Base-by-base conservation (phyloP, 2,797 vertebrate genomes). In the Hozukius guyotensis region DNA sequence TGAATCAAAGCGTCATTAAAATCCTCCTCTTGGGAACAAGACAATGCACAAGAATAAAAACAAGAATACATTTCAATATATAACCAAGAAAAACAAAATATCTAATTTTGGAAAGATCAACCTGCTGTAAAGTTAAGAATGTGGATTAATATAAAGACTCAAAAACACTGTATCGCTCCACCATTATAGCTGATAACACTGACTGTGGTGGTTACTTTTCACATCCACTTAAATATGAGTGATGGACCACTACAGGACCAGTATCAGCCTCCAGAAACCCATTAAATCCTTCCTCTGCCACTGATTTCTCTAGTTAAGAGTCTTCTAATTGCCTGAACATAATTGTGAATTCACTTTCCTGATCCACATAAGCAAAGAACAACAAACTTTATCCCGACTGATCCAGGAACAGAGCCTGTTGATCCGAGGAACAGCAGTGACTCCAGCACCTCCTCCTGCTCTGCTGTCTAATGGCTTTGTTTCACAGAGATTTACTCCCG, bases 401-500 rank as follows among this genome's bases (percentile, higher is more conserved):
- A 88, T 87, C 84, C 78, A 5, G 65, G 72, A 82, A 27, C 32
- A 73, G 71, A 80, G 4, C 66, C 80, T 7, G 76, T 32, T 61
- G 85, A 83, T 77, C 78, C 34, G 12, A 4, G 38, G 36, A 29
- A 11, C 71, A 32, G 56, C 59, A 25, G 46, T 6, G 32, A 8
- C 4, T 4, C 34, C 64, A 4, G 34, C 4, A 8, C 72, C 52
- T 20, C 70, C 59, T 11, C 29, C 74, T 27, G 56, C 27, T 36
- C 74, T 59, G 46, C 82, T 71, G 86, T 61, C 72, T 75, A 11
- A 66, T 69, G 71, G 73, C 83, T 89, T 92, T 91, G 83, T 87
- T 76, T 59, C 81, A 8, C 83, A 22, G 55, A 88, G 88, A 90
- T 92, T 92, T 91, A 90, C 83, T 84, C 77, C 64, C 1, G 75